These are phyloP conservation scores for Cololabis saira DNA, from an alignment of 2,113 vertebrate species.

Conservation along the genomic window DNA sequence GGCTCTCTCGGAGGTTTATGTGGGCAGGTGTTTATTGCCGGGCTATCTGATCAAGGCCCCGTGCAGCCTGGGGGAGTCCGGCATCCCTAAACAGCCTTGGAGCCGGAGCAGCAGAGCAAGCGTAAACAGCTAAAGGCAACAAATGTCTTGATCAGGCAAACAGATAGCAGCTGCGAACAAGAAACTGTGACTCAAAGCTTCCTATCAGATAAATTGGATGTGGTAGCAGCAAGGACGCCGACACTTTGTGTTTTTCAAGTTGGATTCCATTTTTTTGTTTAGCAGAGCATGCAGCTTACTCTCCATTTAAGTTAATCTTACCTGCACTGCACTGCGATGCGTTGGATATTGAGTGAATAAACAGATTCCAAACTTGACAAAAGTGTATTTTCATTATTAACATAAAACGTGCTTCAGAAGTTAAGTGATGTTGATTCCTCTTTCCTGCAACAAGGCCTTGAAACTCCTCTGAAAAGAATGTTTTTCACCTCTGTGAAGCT, in stretches of 20 bases:
- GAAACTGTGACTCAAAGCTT: conserved; percentile 57
- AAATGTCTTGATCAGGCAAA: conserved; percentile 64
- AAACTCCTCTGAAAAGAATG: too few relatives aligned
- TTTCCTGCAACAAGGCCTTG: too few relatives aligned
- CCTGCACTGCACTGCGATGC: conserved; percentile 2
- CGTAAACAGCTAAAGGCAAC: conserved; percentile 77
- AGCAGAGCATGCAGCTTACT: neutral
- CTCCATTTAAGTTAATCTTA: neutral
- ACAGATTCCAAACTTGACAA: too few relatives aligned
- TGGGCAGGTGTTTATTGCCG: conserved; percentile 33
- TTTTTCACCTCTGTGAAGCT: too few relatives aligned
- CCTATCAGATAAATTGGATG: conserved; percentile 65
- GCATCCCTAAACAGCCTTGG: conserved; percentile 51
- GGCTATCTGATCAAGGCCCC: conserved; percentile 63
- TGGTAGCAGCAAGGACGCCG: conserved; percentile 10
- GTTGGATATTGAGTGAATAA: neutral
- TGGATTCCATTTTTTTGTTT: conserved; percentile 14
- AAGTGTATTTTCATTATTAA: too few relatives aligned
- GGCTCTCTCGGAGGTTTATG: conserved; percentile 18
- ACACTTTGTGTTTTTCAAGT: neutral
- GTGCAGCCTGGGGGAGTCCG: conserved; percentile 33
- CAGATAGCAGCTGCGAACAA: conserved; percentile 73
- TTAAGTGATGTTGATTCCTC: too few relatives aligned
- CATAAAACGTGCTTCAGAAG: too few relatives aligned
- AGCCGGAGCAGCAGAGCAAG: conserved; percentile 62